Percentiles rank a stretch among this genome's conserved stretches.
Evolutionary conservation across 2,113 vertebrate genomes (phyloP).

Genomic region (Aspidoscelis tigris): DNA sequence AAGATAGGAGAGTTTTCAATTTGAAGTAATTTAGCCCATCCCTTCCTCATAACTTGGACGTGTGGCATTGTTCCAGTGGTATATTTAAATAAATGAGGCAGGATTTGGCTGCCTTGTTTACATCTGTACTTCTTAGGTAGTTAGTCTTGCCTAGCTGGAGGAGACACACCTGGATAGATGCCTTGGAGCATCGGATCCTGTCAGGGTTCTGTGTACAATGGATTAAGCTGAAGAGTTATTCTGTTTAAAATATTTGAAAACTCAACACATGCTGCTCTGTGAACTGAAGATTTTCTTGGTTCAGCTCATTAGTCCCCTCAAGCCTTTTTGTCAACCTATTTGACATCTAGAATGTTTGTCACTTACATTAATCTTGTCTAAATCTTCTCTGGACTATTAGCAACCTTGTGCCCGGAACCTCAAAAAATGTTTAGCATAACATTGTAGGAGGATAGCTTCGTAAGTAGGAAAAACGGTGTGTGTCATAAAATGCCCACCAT

Average conservation of each 20-base stretch:
- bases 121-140: not conserved
- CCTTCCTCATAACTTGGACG: not conserved
- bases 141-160: not conserved
- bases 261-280: not conserved
- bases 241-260: not conserved
- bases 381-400: not conserved
- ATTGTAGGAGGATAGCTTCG: not conserved
- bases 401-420: not conserved
- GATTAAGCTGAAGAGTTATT: not conserved
- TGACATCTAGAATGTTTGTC: no score
- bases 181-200: not conserved
- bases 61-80: not conserved
- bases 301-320: no score
- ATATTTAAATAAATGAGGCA: not conserved
- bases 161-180: not conserved
- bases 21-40: not conserved
- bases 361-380: not conserved
- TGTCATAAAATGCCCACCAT: no score
- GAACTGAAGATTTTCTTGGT: not conserved
- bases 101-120: not conserved
- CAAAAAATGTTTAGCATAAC: not conserved
- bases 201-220: not conserved
- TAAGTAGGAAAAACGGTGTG: no score
- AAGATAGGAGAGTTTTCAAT: not conserved
- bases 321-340: no score